Base-by-base conservation (phyloP, 2,888 invertebrate genomes). In the Ornithoptera priamus region DNA sequence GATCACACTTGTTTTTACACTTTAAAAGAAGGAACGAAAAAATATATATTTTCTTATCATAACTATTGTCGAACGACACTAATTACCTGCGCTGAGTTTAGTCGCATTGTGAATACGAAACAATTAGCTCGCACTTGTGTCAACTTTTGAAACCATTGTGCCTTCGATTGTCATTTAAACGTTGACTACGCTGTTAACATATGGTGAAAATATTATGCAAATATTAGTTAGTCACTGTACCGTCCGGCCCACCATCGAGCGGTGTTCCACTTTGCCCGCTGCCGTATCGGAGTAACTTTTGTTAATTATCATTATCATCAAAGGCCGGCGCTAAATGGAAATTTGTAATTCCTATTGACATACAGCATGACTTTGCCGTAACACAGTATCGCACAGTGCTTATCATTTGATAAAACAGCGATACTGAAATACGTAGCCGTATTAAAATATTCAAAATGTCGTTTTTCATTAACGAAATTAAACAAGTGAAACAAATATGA, bases 291-390 rank as follows among this genome's bases (percentile, higher is more conserved):
- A 39, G 30, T 46, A 39, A 36, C 62, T 18, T 18, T 50, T 70
- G 57, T 42, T 68, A 62, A 59, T 63, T 60, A 70, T 46, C 69
- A 50, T 66, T 65, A 66, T 66, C 65, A 62, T 58, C 57, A 62
- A 70, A 66, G 62, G 63, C 66, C 66, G 56, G 24, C 56, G 39
- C 70, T 63, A 60, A 70, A 67, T 70, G 63, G 63, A 62, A 63
- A 60, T 53, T 66, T 66, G 42, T 70, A 70, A 67, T 70, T 70
- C n/a, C 53, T 67, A 66, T 67, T 67, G 58, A 61, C 65, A 65
- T 39, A 67, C 63, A 60, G 22, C 53, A 63, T 22, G 17, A 50
- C 59, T 50, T 59, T 30, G 53, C 64, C 59, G 50, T 60, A 46
- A 46, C 62, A 57, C 62, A 39, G 63, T 67, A 67, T 42, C 63